Conservation (phyloP, 2,888 invertebrate species). For the Campoplex capitator region DNA sequence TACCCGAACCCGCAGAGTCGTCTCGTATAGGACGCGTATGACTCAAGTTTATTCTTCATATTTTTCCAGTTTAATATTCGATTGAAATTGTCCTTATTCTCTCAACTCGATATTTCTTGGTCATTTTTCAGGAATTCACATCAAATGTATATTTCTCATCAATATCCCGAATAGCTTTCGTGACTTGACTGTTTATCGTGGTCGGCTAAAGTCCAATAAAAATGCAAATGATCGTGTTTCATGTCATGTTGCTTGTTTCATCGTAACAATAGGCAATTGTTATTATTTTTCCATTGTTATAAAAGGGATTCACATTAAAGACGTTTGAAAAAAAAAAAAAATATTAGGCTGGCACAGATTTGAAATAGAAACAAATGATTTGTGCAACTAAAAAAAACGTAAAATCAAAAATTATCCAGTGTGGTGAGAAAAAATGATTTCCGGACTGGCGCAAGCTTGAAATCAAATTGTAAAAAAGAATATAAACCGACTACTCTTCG, state of each 20-base stretch:
- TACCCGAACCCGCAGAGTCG: slow-evolving; percentile 20
- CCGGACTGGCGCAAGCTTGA: slow-evolving; percentile 45
- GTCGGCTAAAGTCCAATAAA: neutral
- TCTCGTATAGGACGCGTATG: neutral
- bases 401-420: slow-evolving; percentile 31
- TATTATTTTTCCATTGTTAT: neutral
- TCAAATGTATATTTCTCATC: neutral
- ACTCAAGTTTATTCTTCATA: neutral
- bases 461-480: neutral
- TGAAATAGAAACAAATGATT: neutral
- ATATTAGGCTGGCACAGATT: neutral
- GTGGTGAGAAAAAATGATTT: slow-evolving; percentile 40
- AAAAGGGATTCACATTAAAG: neutral
- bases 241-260: neutral
- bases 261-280: neutral
- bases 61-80: neutral
- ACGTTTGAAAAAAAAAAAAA: neutral
- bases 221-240: neutral
- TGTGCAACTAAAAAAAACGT: neutral
- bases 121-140: slow-evolving; percentile 21
- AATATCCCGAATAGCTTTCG: neutral
- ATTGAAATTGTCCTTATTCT: slow-evolving; percentile 7
- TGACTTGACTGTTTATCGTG: neutral
- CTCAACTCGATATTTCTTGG: slow-evolving; percentile 25
- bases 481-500: neutral